Evolutionary conservation across 2,888 invertebrate genomes (phyloP).

Genomic region (Machimus atricapillus): DNA sequence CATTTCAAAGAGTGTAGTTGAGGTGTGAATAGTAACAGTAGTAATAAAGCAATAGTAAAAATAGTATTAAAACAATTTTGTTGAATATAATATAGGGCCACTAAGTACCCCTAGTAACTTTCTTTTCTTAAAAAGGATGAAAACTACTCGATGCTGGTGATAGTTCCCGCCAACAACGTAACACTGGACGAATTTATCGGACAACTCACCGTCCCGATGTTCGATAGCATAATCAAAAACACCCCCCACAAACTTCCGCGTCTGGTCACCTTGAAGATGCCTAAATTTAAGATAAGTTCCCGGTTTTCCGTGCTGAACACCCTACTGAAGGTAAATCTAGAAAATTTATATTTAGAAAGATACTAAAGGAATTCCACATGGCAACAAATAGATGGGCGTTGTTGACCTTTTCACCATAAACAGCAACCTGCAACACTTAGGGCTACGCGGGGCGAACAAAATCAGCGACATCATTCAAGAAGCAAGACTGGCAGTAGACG

Average conservation of each 20-base stretch:
- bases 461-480: conserved; percentile 65
- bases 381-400: conserved; percentile 63
- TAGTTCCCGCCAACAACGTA: conserved; percentile 60
- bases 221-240: conserved; percentile 51
- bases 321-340: conserved; percentile 49
- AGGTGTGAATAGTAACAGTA: too few relatives aligned
- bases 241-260: background rate
- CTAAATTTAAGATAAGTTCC: conserved; percentile 49
- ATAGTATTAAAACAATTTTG: too few relatives aligned
- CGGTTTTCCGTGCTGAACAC: conserved; percentile 46
- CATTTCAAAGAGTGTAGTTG: too few relatives aligned
- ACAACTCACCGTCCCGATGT: conserved; percentile 55
- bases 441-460: conserved; percentile 48
- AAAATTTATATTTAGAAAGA: background rate
- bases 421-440: conserved; percentile 59
- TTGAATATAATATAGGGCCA: too few relatives aligned
- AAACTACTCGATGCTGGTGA: conserved; percentile 64
- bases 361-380: conserved; percentile 47
- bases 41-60: too few relatives aligned
- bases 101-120: background rate
- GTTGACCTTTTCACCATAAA: conserved; percentile 60
- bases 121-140: conserved; percentile 58
- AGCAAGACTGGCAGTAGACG: conserved; percentile 65
- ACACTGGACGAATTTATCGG: conserved; percentile 56
- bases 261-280: conserved; percentile 47